These are phyloP conservation scores for Sterrhoptilus dennistouni DNA, from an alignment of 2,113 vertebrate species.

Conservation along the genomic window DNA sequence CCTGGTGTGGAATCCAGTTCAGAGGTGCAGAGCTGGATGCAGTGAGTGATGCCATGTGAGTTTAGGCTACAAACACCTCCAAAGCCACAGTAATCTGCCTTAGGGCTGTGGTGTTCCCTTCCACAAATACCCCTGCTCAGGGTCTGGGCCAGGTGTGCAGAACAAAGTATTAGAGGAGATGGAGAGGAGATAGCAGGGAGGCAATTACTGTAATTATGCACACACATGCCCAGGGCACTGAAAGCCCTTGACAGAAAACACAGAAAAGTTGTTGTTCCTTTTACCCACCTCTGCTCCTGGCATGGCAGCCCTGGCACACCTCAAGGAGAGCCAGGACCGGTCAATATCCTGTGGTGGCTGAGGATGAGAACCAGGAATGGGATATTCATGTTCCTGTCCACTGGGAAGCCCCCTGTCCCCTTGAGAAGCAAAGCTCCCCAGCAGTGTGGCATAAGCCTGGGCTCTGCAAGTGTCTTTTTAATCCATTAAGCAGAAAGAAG, in stretches of 20 bases:
- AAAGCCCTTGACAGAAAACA: neutral
- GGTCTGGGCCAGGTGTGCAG: neutral
- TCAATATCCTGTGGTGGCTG: neutral
- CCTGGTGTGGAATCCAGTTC: neutral
- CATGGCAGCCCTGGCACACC: neutral
- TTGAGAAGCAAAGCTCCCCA: neutral
- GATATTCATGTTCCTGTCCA: rapidly evolving
- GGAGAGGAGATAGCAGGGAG: neutral
- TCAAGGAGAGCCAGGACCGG: neutral
- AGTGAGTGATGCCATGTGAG: neutral
- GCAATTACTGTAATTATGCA: neutral
- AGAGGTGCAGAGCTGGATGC: neutral
- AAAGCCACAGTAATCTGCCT: neutral
- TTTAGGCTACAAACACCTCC: neutral
- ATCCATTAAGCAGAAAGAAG: neutral
- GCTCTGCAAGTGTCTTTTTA: neutral
- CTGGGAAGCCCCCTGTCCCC: neutral
- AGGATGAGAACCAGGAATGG: neutral
- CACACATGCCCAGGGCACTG: rapidly evolving
- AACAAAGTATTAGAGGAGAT: neutral
- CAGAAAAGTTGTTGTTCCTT: neutral
- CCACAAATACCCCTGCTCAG: neutral
- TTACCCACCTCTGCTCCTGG: neutral
- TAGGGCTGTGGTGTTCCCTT: neutral
- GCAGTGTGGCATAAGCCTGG: neutral